phyloP scores from a whole-genome alignment of 2,888 invertebrate species.

The Zootermopsis nevadensis region DNA sequence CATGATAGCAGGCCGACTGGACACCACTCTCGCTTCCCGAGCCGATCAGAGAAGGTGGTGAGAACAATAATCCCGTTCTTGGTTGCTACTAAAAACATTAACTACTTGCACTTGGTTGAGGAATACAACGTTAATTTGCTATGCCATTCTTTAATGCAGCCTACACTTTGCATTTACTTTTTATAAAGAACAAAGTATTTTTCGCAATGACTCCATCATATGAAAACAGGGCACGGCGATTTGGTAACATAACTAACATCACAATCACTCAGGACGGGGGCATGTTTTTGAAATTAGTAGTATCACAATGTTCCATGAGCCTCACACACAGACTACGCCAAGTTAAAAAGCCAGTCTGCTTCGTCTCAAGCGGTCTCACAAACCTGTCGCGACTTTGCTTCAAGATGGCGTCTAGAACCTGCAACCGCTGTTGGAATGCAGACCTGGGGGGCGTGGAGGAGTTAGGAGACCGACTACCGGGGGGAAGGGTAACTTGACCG shows the following conservation, averaged over 20 bases:
- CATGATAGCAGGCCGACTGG: too few species aligned
- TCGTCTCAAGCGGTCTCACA: conserved; percentile 15
- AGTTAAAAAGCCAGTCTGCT: conserved; percentile 20
- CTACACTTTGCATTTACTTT: too few species aligned
- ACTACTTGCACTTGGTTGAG: too few species aligned
- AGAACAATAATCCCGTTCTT: too few species aligned
- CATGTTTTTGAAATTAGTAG: neutral
- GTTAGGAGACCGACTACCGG: conserved; percentile 33
- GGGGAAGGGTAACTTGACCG: conserved; percentile 45
- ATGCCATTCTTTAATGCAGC: too few species aligned
- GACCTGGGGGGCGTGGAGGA: conserved; percentile 46
- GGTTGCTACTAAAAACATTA: too few species aligned
- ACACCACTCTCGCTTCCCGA: too few species aligned
- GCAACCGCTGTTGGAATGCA: conserved; percentile 45
- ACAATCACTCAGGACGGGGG: neutral
- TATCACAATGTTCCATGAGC: conserved; percentile 16
- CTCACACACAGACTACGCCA: conserved; percentile 21
- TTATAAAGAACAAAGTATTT: too few species aligned
- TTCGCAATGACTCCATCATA: too few species aligned
- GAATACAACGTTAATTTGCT: too few species aligned
- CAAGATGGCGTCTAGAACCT: conserved; percentile 44
- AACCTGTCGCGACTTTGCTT: conserved; percentile 31
- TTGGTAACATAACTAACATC: neutral
- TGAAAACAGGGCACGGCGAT: neutral
- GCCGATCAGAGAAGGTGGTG: too few species aligned